Percentiles rank a stretch among this genome's conserved stretches.
phyloP scores from a whole-genome alignment of 2,888 invertebrate species.

The Drosophila demipolita region DNA sequence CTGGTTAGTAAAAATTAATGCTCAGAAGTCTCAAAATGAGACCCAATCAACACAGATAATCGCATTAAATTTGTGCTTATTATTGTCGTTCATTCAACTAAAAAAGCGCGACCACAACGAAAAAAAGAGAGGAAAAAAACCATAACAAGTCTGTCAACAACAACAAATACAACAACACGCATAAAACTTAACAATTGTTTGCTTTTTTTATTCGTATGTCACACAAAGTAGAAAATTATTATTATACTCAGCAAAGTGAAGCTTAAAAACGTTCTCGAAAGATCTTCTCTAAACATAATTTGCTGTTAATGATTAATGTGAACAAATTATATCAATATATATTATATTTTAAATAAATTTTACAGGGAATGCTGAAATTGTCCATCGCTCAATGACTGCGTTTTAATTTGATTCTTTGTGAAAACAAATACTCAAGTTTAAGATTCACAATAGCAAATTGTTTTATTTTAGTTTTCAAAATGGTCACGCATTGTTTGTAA shows the following conservation, averaged over 20 bases:
- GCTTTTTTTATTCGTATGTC: slow-evolving; percentile 12
- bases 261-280: not conserved
- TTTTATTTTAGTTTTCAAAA: slow-evolving; percentile 30
- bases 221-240: not conserved
- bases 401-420: slow-evolving; percentile 2
- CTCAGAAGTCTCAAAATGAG: slow-evolving; percentile 8
- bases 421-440: slow-evolving; percentile 5
- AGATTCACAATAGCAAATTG: not conserved
- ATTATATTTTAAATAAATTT: not conserved
- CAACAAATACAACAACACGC: slow-evolving; percentile 26
- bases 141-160: slow-evolving; percentile 11
- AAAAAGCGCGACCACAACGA: slow-evolving; percentile 17
- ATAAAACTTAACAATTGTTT: slow-evolving; percentile 25
- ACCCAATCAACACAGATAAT: slow-evolving; percentile 36
- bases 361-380: not conserved
- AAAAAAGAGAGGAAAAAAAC: slow-evolving; percentile 6
- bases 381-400: not conserved
- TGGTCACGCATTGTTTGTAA: slow-evolving; percentile 30
- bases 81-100: slow-evolving; percentile 38
- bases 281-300: not conserved
- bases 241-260: not conserved
- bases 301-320: not conserved
- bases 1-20: slow-evolving; percentile 22
- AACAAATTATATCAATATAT: not conserved
- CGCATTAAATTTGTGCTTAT: slow-evolving; percentile 37